Evolutionary conservation across 1,140 invertebrate species (phyloP).

Genomic region (Octopus sinensis): DNA sequence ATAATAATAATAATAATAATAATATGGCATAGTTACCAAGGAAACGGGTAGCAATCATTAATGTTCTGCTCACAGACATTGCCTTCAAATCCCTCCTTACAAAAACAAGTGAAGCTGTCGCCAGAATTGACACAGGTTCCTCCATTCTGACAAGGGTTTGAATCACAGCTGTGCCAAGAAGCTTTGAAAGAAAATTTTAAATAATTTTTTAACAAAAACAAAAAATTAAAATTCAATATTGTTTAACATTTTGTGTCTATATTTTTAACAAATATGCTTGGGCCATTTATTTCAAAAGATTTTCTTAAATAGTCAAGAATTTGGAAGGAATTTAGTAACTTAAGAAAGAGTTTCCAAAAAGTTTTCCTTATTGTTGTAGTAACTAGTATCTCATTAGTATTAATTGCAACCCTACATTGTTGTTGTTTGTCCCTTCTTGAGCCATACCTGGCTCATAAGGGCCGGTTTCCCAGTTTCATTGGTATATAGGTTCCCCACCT

Average conservation of each 20-base stretch:
- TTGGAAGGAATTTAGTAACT: too few relatives aligned
- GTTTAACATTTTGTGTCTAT: neutral
- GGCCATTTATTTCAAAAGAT: too few relatives aligned
- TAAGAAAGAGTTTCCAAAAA: too few relatives aligned
- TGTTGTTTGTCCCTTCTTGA: too few relatives aligned
- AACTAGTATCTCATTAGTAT: too few relatives aligned
- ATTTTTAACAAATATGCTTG: neutral
- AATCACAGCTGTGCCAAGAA: conserved; percentile 39
- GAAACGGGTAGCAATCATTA: conserved; percentile 82
- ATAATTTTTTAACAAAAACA: neutral
- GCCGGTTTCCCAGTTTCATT: too few relatives aligned
- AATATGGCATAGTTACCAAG: conserved; percentile 62
- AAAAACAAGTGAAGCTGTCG: conserved; percentile 60
- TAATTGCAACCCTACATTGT: too few relatives aligned
- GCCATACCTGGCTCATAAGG: too few relatives aligned
- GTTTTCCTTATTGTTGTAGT: too few relatives aligned
- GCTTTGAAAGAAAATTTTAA: conserved; percentile 23
- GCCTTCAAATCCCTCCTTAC: conserved; percentile 92
- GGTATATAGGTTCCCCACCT: too few relatives aligned
- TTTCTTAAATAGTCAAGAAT: too few relatives aligned
- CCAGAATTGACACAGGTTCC: conserved; percentile 77
- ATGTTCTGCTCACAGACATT: conserved; percentile 94
- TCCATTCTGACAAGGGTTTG: conserved; percentile 78
- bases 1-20: too few relatives aligned
- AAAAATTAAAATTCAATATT: neutral